Conservation (phyloP, 2,888 invertebrate species). For the Hymenopus coronatus region DNA sequence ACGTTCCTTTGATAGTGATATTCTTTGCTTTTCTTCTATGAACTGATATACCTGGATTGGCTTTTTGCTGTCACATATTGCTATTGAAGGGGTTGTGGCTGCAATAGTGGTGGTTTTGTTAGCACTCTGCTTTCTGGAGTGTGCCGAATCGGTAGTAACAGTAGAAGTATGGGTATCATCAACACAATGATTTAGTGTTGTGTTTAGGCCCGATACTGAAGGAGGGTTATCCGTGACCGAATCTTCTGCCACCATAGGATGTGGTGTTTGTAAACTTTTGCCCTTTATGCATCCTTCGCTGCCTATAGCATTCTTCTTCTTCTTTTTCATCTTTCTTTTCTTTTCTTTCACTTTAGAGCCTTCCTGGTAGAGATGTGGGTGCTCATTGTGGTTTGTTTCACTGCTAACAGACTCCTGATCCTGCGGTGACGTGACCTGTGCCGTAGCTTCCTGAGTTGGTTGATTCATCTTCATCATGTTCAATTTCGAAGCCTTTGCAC, state of each 20-base stretch:
- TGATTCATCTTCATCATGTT: slow-evolving; percentile 51
- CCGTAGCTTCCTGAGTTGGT: slow-evolving; percentile 55
- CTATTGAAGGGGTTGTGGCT: background rate
- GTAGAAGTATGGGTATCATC: background rate
- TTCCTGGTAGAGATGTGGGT: slow-evolving; percentile 11
- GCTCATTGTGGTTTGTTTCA: slow-evolving; percentile 53
- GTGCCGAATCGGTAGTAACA: background rate
- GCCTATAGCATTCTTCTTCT: background rate
- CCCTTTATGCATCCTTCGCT: background rate
- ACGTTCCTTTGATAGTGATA: slow-evolving; percentile 90
- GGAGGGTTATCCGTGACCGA: slow-evolving; percentile 55
- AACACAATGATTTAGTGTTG: slow-evolving; percentile 32
- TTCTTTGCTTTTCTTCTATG: slow-evolving; percentile 83
- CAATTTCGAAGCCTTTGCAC: slow-evolving; percentile 78
- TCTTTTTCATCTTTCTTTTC: slow-evolving; percentile 19
- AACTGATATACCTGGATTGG: slow-evolving; percentile 46
- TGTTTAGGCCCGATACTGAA: slow-evolving; percentile 38
- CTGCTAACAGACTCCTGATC: slow-evolving; percentile 72
- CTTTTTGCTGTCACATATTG: slow-evolving; percentile 65
- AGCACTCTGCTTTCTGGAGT: background rate
- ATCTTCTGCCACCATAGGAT: slow-evolving; percentile 48
- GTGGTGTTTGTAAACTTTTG: background rate
- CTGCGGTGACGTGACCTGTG: slow-evolving; percentile 30
- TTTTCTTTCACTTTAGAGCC: slow-evolving; percentile 5
- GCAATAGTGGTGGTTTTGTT: background rate